These are phyloP conservation scores for Microchrysa polita DNA, from an alignment of 2,888 invertebrate genomes.

Conservation along the genomic window DNA sequence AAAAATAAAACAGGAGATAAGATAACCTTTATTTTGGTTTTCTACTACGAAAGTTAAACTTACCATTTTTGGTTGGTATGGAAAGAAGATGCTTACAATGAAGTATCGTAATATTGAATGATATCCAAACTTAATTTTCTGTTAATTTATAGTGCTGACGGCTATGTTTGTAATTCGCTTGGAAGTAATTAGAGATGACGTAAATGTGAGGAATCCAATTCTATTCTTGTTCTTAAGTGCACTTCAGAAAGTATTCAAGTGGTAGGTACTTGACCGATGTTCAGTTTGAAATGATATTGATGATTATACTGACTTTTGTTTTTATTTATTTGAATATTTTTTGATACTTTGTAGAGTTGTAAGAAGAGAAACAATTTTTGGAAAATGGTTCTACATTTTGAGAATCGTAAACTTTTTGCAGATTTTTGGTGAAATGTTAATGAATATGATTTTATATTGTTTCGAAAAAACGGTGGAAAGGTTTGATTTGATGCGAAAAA, in stretches of 20 bases:
- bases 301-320: no score
- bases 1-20: conserved; percentile 10
- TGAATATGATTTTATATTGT: no score
- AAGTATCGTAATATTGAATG: conserved; percentile 14
- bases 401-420: no score
- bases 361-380: no score
- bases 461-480: no score
- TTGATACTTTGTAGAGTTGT: no score
- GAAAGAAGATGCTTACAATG: conserved; percentile 8
- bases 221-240: neutral
- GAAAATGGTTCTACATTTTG: no score
- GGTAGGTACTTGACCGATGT: no score
- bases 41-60: neutral
- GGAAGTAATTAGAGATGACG: neutral
- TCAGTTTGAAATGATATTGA: no score
- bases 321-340: no score
- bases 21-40: neutral
- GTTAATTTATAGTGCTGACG: neutral
- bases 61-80: neutral
- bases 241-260: neutral
- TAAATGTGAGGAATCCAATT: neutral
- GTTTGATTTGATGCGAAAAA: no score
- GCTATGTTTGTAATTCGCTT: neutral
- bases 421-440: no score
- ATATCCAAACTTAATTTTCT: neutral